These are phyloP conservation scores for Drosophila meridionalis DNA, from an alignment of 2,888 invertebrate species.

Conservation along the genomic window DNA sequence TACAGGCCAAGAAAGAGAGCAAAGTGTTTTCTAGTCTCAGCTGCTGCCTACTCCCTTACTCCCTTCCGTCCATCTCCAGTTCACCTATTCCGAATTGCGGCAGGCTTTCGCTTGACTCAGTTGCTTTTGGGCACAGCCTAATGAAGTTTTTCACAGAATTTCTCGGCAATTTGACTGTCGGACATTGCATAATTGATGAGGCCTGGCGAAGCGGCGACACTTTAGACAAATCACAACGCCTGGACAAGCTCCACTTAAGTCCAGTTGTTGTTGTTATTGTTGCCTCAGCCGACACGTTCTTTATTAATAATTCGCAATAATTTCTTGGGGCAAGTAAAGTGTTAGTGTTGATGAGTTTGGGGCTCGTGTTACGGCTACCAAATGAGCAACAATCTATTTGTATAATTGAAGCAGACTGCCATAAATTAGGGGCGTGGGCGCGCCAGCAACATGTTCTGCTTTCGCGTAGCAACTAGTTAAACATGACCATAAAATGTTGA, in stretches of 20 bases:
- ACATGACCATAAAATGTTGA: slow-evolving; percentile 54
- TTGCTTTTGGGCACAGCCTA: slow-evolving; percentile 37
- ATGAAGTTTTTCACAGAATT: slow-evolving; percentile 71
- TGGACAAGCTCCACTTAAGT: slow-evolving; percentile 56
- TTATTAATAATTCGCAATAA: slow-evolving; percentile 56
- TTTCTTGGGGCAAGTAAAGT: slow-evolving; percentile 44
- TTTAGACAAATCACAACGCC: slow-evolving; percentile 70
- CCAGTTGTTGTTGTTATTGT: slow-evolving; percentile 4
- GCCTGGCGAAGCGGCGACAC: slow-evolving; percentile 47
- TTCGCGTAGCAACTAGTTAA: slow-evolving; percentile 21
- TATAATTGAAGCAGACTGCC: slow-evolving; percentile 48
- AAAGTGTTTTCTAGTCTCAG: slow-evolving; percentile 23
- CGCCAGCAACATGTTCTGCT: slow-evolving; percentile 26
- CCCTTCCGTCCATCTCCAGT: background rate
- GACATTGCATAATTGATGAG: slow-evolving; percentile 70
- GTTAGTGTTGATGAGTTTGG: slow-evolving; percentile 45
- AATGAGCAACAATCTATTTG: slow-evolving; percentile 48
- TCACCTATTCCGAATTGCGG: slow-evolving; percentile 7
- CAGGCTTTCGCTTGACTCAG: slow-evolving; percentile 1
- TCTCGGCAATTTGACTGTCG: slow-evolving; percentile 59
- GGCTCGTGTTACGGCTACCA: slow-evolving; percentile 36
- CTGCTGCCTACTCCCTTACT: background rate
- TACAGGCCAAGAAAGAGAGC: slow-evolving; percentile 13
- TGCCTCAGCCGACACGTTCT: slow-evolving; percentile 18
- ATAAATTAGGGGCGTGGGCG: background rate